phyloP scores from a whole-genome alignment of 2,888 invertebrate species.

The Merodon equestris region DNA sequence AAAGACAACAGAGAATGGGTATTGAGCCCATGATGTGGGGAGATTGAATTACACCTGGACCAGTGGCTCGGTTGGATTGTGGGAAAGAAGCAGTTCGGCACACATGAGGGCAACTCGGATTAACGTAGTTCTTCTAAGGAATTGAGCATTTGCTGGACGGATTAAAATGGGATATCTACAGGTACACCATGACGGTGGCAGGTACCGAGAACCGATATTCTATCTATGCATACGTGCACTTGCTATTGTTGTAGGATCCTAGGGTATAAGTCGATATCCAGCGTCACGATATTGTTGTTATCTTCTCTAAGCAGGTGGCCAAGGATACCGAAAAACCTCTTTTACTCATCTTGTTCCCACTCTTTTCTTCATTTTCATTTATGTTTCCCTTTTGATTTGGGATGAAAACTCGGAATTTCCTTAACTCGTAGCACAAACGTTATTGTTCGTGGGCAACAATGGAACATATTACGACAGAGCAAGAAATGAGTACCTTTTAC shows the following conservation, averaged over 20 bases:
- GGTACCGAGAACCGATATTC: conserved; percentile 13
- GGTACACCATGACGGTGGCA: conserved; percentile 34
- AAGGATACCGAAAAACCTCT: conserved; percentile 1
- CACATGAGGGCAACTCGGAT: conserved; percentile 49
- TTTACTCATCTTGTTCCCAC: not conserved
- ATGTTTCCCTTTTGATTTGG: conserved; percentile 1
- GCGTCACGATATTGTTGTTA: conserved; percentile 2
- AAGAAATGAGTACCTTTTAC: conserved; percentile 13
- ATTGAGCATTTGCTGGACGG: conserved; percentile 27
- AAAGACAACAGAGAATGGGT: not conserved
- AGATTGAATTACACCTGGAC: conserved; percentile 61
- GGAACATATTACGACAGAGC: too few relatives aligned
- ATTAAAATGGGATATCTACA: conserved; percentile 33
- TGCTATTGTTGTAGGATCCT: too few relatives aligned
- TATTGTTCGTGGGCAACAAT: too few relatives aligned
- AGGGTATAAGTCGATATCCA: not conserved
- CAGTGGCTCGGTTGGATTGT: conserved; percentile 13
- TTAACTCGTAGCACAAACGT: conserved; percentile 25
- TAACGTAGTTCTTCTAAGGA: conserved; percentile 37
- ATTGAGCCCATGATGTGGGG: not conserved
- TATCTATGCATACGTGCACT: too few relatives aligned
- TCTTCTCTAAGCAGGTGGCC: conserved; percentile 47
- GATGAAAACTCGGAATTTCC: conserved; percentile 37
- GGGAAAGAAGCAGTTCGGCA: conserved; percentile 16
- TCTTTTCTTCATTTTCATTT: not conserved